Evolutionary conservation across 1,140 invertebrate species (phyloP).

Genomic region (Venustaconcha ellipsiformis): DNA sequence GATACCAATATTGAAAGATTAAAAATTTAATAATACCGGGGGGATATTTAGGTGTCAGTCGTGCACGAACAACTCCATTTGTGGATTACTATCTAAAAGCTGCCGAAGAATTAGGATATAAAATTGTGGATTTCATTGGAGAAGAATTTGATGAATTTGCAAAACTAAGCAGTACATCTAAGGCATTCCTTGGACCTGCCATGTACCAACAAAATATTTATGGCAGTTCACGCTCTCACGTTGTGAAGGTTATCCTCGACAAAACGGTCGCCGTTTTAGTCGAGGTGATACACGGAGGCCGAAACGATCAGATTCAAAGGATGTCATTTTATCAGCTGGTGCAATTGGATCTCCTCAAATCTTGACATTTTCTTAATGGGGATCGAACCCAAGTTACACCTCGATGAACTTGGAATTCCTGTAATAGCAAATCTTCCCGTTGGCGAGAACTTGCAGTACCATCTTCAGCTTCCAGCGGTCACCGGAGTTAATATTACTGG

Average conservation of each 20-base stretch:
- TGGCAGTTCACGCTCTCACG: slow-evolving; percentile 40
- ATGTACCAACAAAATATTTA: slow-evolving; percentile 52
- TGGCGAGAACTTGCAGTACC: slow-evolving; percentile 6
- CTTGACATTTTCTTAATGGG: slow-evolving; percentile 92
- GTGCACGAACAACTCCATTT: no score
- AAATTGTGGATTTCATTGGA: no score
- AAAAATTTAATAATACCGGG: no score
- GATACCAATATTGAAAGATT: no score
- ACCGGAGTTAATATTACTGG: slow-evolving; percentile 3
- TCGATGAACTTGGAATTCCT: slow-evolving; percentile 28
- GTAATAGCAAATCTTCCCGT: slow-evolving; percentile 8
- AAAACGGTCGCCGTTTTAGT: slow-evolving; percentile 55
- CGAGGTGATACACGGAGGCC: slow-evolving; percentile 58
- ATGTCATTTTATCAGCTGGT: slow-evolving; percentile 85
- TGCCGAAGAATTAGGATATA: no score
- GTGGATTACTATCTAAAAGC: no score
- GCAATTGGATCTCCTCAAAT: slow-evolving; percentile 89
- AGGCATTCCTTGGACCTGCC: slow-evolving; percentile 32
- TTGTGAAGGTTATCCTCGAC: slow-evolving; percentile 41
- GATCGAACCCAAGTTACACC: slow-evolving; percentile 76
- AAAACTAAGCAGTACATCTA: no score
- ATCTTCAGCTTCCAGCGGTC: background rate
- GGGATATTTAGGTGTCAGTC: no score
- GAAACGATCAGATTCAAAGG: slow-evolving; percentile 77
- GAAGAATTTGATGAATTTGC: no score